phyloP scores from a whole-genome alignment of 2,888 invertebrate genomes.

The Drosophila falleni region DNA sequence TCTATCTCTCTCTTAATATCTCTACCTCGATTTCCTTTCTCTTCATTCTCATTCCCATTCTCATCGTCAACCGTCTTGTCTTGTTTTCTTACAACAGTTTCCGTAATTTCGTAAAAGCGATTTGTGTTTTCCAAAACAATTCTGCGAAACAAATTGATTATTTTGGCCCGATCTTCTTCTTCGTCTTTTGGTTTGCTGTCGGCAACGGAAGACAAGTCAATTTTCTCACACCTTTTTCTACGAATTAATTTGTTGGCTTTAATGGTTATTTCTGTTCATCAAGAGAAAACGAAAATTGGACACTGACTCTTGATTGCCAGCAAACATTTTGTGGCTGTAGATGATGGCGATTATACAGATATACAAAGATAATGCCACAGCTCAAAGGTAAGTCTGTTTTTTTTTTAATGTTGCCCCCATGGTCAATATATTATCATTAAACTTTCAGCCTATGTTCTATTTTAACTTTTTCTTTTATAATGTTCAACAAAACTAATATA shows the following conservation, averaged over 20 bases:
- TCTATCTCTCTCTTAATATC: neutral
- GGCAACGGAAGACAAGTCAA: constrained; percentile 74
- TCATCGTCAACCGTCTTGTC: neutral
- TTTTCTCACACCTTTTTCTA: constrained; percentile 81
- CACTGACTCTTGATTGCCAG: constrained; percentile 21
- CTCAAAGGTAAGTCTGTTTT: neutral
- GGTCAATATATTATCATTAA: constrained; percentile 9
- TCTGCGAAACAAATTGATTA: constrained; percentile 80
- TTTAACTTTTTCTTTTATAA: neutral
- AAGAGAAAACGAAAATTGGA: constrained; percentile 9
- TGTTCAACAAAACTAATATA: too few species aligned
- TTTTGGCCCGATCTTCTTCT: constrained; percentile 43
- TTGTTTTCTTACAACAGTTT: constrained; percentile 67
- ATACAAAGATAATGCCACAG: constrained; percentile 3
- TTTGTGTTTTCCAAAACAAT: constrained; percentile 61
- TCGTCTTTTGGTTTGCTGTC: constrained; percentile 1
- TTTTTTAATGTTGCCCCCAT: constrained; percentile 13
- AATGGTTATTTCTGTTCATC: constrained; percentile 50
- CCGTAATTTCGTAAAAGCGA: constrained; percentile 74
- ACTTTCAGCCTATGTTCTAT: neutral
- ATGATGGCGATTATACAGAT: constrained; percentile 26
- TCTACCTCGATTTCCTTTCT: constrained; percentile 1
- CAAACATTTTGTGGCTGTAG: constrained; percentile 6
- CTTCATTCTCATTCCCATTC: neutral
- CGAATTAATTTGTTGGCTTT: constrained; percentile 73